Evolutionary conservation across 2,888 invertebrate genomes (phyloP).

Genomic region (Heliconius hortense): DNA sequence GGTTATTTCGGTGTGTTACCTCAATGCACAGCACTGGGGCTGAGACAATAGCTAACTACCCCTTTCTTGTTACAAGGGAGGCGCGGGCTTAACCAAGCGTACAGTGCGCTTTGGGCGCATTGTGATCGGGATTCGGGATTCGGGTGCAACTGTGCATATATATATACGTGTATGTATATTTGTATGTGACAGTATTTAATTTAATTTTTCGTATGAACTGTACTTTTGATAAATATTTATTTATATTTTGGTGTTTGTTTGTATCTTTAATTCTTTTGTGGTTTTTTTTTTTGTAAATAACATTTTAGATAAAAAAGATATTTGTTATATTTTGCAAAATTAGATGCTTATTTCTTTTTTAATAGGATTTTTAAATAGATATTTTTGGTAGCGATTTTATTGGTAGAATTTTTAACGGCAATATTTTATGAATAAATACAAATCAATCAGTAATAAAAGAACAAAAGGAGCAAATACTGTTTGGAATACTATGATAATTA

Average conservation of each 20-base stretch:
- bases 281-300: too few relatives aligned
- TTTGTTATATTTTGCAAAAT: not conserved
- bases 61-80: slow-evolving; percentile 77
- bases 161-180: not conserved
- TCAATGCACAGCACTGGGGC: slow-evolving; percentile 58
- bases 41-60: slow-evolving; percentile 81
- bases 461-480: too few relatives aligned
- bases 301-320: not conserved
- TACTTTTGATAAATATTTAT: not conserved
- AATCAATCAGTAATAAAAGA: too few relatives aligned
- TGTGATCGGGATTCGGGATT: slow-evolving; percentile 56
- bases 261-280: too few relatives aligned
- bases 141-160: slow-evolving; percentile 39
- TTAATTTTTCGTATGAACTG: slow-evolving; percentile 24
- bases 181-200: slow-evolving; percentile 21
- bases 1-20: slow-evolving; percentile 49
- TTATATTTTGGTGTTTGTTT: not conserved
- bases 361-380: not conserved
- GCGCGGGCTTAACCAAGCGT: slow-evolving; percentile 80
- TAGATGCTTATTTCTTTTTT: not conserved
- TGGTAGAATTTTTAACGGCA: too few relatives aligned
- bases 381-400: not conserved
- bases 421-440: too few relatives aligned
- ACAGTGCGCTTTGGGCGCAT: slow-evolving; percentile 73
- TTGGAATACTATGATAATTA: too few relatives aligned